A percentile compares a stretch with the other conserved stretches of the same genome.
Evolutionary conservation across 2,113 vertebrate genomes (phyloP).

Genomic region (Oncorhynchus keta): DNA sequence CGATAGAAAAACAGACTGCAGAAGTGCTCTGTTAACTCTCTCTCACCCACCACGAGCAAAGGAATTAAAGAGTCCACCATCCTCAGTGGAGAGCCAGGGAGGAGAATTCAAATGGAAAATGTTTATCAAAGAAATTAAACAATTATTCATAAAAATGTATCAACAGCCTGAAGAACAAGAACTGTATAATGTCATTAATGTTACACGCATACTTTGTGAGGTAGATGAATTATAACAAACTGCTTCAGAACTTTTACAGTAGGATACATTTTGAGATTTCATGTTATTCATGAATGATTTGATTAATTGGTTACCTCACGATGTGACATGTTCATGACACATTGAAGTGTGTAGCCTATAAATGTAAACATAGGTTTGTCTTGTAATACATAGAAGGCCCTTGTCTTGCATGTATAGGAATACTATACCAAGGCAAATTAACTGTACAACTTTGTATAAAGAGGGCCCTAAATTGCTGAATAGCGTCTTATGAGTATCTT

Average conservation of each 20-base stretch:
- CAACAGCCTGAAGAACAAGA: neutral
- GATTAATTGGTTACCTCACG: neutral
- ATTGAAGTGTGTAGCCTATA: neutral
- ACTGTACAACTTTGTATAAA: neutral
- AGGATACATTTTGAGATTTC: neutral
- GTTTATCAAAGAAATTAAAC: too few species aligned
- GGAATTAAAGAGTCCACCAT: neutral
- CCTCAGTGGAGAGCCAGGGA: neutral
- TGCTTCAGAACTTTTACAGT: neutral
- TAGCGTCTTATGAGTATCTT: neutral
- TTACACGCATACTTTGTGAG: too few species aligned
- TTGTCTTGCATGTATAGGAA: neutral
- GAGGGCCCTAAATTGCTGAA: neutral
- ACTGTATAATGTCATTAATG: too few species aligned
- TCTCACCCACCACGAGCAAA: slow-evolving; percentile 6
- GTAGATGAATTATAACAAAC: neutral
- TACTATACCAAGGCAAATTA: neutral
- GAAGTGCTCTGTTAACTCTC: neutral
- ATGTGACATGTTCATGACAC: neutral
- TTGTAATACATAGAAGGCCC: neutral
- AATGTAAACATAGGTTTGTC: neutral
- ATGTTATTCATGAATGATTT: neutral
- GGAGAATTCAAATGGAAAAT: neutral
- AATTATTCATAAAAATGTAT: too few species aligned
- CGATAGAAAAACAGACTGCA: slow-evolving; percentile 40